These are phyloP conservation scores for Pediacus dermestoides DNA, from an alignment of 2,888 invertebrate species.

Conservation along the genomic window DNA sequence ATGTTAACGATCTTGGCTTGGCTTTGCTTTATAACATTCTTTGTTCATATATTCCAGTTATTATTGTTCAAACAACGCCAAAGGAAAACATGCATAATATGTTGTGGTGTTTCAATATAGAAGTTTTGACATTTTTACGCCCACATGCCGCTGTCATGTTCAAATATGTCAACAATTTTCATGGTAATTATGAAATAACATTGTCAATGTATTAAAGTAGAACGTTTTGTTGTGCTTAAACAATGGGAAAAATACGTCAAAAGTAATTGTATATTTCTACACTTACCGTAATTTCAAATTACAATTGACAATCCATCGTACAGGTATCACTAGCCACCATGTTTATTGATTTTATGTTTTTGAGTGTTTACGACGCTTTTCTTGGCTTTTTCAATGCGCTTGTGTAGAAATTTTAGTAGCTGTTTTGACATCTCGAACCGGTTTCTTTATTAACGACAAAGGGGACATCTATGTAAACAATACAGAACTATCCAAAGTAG, in stretches of 20 bases:
- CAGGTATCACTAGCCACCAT: constrained; percentile 45
- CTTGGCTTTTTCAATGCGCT: too few relatives aligned
- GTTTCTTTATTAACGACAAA: too few relatives aligned
- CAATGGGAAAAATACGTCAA: constrained; percentile 11
- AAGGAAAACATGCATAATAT: too few relatives aligned
- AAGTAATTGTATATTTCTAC: constrained; percentile 11
- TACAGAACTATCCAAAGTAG: too few relatives aligned
- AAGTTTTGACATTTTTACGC: constrained; percentile 46
- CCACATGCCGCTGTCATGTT: constrained; percentile 45
- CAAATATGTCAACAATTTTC: constrained; percentile 39
- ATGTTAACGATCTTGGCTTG: too few relatives aligned
- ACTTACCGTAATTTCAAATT: constrained; percentile 42
- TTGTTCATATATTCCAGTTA: too few relatives aligned
- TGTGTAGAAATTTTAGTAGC: not conserved
- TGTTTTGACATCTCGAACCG: not conserved
- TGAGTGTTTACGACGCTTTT: constrained; percentile 14
- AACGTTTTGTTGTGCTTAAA: not conserved
- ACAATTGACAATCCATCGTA: constrained; percentile 37
- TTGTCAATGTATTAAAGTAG: constrained; percentile 1
- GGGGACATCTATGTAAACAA: too few relatives aligned
- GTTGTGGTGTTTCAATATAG: too few relatives aligned
- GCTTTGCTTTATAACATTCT: too few relatives aligned
- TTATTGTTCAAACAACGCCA: too few relatives aligned
- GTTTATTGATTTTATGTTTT: constrained; percentile 47
- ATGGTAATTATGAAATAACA: constrained; percentile 31